Base-by-base conservation (phyloP, 2,888 invertebrate species). In the Mythimna impura region DNA sequence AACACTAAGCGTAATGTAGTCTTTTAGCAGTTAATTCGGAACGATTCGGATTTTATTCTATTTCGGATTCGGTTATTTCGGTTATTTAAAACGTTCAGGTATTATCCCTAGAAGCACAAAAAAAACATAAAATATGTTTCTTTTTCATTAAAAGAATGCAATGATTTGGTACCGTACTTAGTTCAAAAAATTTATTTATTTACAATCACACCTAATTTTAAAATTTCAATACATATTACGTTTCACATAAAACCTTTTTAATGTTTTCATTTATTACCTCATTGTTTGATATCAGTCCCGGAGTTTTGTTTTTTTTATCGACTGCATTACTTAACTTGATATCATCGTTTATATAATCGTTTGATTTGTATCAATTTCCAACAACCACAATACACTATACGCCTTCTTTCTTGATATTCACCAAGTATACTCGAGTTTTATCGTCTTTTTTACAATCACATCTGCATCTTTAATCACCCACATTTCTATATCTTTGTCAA, bases 201-300 rank as follows among this genome's bases (percentile, higher is more conserved):
- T 62, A 67, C 14, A 0, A 17, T 10, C 14, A 10, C 20, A 9
- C 6, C 20, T 20, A 4, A 12, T 22, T 40, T 25, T 47, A 17
- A 47, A 47, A 43, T 12, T 12, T n/a, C 1, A 61, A 25, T 25
- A 30, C 2, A 22, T 40, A 22, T 17, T 20, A 73, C 17, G 17
- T n/a, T 14, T 73, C 14, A 72, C 3, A 12, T 50, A 55, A 25
- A 34, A 55, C 9, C 2, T 20, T 30, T 57, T 8, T 22, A 30
- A 20, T 43, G 65, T 66, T 73, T 66, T 30, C 20, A 22, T 40
- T 30, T 66, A 34, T 52, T 57, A 40, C 40, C 22, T 30, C 40
- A 58, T 66, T 76, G 57, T 58, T 58, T n/a, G 20, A 43, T 17
- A 76, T 60, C 22, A 67, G 34, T 34, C 8, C 17, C 9, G n/a